Conservation (phyloP, 2,113 vertebrate genomes). For the Sturnira hondurensis region DNA sequence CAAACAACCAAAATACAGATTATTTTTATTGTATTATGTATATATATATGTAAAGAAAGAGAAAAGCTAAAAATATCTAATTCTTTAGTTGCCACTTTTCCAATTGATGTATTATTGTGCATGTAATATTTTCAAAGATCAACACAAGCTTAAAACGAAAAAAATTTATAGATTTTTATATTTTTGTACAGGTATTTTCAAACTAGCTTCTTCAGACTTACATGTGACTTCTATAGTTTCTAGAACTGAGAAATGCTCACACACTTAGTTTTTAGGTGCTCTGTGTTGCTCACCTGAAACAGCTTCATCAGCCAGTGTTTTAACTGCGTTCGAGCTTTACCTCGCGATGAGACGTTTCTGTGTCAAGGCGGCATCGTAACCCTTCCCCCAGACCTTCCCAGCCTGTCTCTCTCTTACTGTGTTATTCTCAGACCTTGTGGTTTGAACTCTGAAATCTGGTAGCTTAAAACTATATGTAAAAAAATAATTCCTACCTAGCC, state of each 20-base stretch:
- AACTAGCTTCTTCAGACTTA: constrained; percentile 87
- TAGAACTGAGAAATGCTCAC: constrained; percentile 83
- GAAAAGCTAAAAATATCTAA: constrained; percentile 86
- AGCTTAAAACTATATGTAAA: constrained; percentile 62
- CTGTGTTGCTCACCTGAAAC: constrained; percentile 82
- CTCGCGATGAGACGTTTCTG: constrained; percentile 81
- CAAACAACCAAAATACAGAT: constrained; percentile 94
- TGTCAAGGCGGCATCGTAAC: constrained; percentile 83
- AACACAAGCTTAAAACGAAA: constrained; percentile 85
- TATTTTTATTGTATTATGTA: constrained; percentile 91
- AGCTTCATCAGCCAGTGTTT: constrained; percentile 84
- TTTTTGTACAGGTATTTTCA: constrained; percentile 92
- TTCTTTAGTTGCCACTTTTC: constrained; percentile 94
- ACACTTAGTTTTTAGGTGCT: constrained; percentile 85
- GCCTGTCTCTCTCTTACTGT: constrained; percentile 39
- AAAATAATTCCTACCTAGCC: constrained; percentile 71
- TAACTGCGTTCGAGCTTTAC: constrained; percentile 84
- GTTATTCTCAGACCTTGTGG: constrained; percentile 55
- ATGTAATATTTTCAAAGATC: constrained; percentile 93
- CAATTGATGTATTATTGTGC: constrained; percentile 91
- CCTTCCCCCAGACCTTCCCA: constrained; percentile 50
- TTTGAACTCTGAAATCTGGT: constrained; percentile 72
- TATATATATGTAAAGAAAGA: constrained; percentile 84
- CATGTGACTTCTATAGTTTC: constrained; percentile 86
- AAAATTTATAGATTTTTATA: constrained; percentile 89